Base-by-base conservation (phyloP, 2,797 vertebrate species). In the Danio tinwini region DNA sequence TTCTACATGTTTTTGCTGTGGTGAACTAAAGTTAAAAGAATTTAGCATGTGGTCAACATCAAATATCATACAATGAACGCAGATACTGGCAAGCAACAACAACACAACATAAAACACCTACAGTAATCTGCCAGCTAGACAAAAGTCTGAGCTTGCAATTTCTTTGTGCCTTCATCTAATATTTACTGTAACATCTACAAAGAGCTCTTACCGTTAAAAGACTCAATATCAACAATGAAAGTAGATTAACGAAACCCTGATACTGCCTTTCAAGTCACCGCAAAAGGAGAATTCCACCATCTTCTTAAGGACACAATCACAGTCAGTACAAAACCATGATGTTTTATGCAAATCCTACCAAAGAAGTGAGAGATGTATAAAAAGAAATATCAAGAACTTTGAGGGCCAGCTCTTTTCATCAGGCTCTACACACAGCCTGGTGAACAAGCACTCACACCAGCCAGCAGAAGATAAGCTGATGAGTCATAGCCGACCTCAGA, bases 401-500 rank as follows among this genome's bases (percentile, higher is more conserved):
- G 29, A 40, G 65, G 52, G 53, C 74, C 14, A 69, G 44, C 44
- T 45, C 59, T 81, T 82, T 45, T 53, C 63, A 11, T 64, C 72
- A 62, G 56, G 45, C 37, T 62, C 70, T 17, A 78, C 59, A 74
- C 69, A 12, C 50, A 80, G 50, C 44, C 40, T 37, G 59, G 53
- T 45, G 53, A 81, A 59, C 21, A 78, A 56, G 40, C 56, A 13
- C 42, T 80, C 16, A 59, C 63, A 65, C 37, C 47, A 47, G 76
- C 29, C 44, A 0, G 49, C 68, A 64, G 44, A 42, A 72, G 55
- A 16, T 62, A 76, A 63, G 58, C 19, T 80, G 83, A 86, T 83
- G 85, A 86, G 79, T 86, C 81, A 86, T 76, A 80, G 69, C 69
- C 17, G n/a, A 81, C 52, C 19, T 69, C 64, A 37, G 16, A 68